Conservation (phyloP, 2,797 vertebrate genomes). For the Enteromius radiatus region DNA sequence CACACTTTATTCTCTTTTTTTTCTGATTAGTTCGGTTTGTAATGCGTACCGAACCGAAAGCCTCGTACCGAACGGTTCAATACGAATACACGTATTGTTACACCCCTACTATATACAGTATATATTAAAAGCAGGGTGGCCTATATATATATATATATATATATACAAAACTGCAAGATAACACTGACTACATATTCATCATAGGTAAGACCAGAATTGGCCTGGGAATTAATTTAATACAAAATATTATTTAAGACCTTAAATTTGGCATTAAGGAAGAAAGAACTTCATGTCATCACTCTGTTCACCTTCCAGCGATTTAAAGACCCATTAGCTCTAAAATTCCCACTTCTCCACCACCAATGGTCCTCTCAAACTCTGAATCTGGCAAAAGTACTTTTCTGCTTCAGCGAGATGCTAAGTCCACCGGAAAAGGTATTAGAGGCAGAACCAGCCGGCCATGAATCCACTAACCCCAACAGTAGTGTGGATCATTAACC, state of each 20-base stretch:
- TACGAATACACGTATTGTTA: too few relatives aligned
- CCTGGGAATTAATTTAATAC: background rate
- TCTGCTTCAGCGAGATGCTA: constrained; percentile 80
- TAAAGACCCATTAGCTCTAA: constrained; percentile 48
- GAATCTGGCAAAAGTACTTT: constrained; percentile 75
- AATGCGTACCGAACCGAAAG: too few relatives aligned
- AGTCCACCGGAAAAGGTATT: constrained; percentile 61
- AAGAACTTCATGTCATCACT: background rate
- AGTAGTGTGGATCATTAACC: constrained; percentile 48
- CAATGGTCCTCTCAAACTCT: constrained; percentile 2
- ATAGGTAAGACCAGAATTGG: background rate
- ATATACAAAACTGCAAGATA: background rate
- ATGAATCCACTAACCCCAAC: constrained; percentile 46
- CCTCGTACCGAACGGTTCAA: too few relatives aligned
- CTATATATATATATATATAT: background rate
- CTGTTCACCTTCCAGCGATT: constrained; percentile 38
- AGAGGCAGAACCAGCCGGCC: constrained; percentile 34
- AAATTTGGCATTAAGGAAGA: constrained; percentile 15
- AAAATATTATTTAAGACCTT: background rate
- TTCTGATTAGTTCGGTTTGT: too few relatives aligned
- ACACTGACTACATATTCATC: background rate
- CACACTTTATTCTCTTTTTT: too few relatives aligned
- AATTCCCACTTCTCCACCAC: constrained; percentile 9
- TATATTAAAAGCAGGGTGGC: too few relatives aligned
- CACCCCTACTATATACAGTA: too few relatives aligned